These are phyloP conservation scores for Papilio xuthus DNA, from an alignment of 1,140 invertebrate species.

Conservation along the genomic window DNA sequence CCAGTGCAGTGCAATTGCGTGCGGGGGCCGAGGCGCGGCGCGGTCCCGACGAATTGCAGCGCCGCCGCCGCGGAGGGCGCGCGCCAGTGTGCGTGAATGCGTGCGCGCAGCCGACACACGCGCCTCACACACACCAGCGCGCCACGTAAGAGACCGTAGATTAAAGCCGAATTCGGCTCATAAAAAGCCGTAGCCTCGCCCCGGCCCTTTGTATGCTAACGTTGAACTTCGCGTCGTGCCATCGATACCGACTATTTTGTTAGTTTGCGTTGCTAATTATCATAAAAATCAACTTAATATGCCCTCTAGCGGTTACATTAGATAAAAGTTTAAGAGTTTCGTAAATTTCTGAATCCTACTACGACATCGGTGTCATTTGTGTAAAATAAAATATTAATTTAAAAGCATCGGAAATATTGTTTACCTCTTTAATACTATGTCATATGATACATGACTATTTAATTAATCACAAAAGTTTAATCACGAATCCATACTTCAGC, in stretches of 20 bases:
- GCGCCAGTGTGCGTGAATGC: constrained; percentile 70
- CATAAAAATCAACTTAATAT: constrained; percentile 70
- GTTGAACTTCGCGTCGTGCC: constrained; percentile 69
- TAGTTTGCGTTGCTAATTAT: constrained; percentile 61
- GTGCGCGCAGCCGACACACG: constrained; percentile 57
- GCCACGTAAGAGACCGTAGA: constrained; percentile 50
- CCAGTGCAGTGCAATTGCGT: constrained; percentile 80
- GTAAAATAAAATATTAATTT: constrained; percentile 31
- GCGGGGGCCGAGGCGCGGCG: constrained; percentile 62
- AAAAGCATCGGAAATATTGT: constrained; percentile 6
- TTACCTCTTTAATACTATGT: neutral
- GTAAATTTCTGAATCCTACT: constrained; percentile 28
- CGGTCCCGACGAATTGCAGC: constrained; percentile 78
- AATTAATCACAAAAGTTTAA: neutral
- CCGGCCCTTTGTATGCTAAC: constrained; percentile 74
- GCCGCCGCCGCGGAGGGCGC: constrained; percentile 53
- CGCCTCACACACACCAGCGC: constrained; percentile 47
- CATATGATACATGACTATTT: neutral
- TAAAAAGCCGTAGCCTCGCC: constrained; percentile 74
- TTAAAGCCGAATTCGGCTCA: constrained; percentile 73
- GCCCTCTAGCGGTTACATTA: constrained; percentile 60
- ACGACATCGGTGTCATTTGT: constrained; percentile 16
- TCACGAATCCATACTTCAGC: neutral
- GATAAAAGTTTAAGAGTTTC: constrained; percentile 45
- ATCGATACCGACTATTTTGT: constrained; percentile 59